Conservation (phyloP, 2,797 vertebrate genomes). For the Myotis findleyi region DNA sequence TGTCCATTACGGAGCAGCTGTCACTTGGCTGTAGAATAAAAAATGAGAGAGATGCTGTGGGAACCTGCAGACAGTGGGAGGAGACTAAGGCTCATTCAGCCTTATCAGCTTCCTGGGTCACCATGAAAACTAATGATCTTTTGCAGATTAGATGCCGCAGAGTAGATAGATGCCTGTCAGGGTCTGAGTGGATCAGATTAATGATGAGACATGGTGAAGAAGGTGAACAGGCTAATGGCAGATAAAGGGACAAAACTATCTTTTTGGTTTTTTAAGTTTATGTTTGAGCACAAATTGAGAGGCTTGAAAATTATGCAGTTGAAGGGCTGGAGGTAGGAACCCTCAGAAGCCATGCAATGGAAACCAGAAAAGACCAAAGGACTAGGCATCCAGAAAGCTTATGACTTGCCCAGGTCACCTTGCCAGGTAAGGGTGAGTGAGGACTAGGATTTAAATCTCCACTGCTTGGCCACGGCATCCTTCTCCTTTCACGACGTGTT, state of each 20-base stretch:
- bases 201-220: neutral
- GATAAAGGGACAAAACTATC: neutral
- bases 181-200: neutral
- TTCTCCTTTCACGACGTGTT: neutral
- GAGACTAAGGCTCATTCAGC: neutral
- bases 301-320: neutral
- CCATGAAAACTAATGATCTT: conserved; percentile 14
- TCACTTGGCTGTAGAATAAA: neutral
- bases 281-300: neutral
- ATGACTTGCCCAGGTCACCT: neutral
- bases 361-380: neutral
- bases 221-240: neutral
- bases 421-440: neutral
- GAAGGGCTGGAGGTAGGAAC: neutral
- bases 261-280: conserved; percentile 12
- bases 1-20: neutral
- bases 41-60: neutral
- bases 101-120: neutral
- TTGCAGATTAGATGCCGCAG: neutral
- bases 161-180: neutral
- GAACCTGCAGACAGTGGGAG: neutral
- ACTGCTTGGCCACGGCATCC: neutral
- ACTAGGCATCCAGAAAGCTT: neutral
- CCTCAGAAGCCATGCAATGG: neutral
- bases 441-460: neutral